Evolutionary conservation across 2,113 vertebrate species (phyloP), one percentile per base, ranked within the genome.

Genomic region (Orientallactaga bullata): DNA sequence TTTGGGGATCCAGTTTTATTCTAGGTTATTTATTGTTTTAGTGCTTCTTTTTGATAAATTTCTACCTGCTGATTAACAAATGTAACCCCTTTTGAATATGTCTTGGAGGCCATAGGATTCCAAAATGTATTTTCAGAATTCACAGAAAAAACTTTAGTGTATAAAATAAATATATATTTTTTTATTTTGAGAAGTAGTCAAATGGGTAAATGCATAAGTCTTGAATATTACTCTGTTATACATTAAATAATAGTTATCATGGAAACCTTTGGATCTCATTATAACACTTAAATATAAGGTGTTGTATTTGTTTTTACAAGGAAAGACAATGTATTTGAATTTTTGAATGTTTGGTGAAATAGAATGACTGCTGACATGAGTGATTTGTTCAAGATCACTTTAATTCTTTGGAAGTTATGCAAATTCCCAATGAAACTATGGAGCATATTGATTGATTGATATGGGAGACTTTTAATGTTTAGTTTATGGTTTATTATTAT

Each of bases 271-370:
- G 81, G 4, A 83, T 90, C 28, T 1, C 55, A n/a, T 28, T 28
- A 37, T 39, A 66, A 65, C 76, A 39, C 84, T 94, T 79, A 73
- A 74, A 47, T 78, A 24, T 23, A 73, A 88, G 47, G 80, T 85
- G 1, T 60, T 90, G 5, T 95, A 28, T 89, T 94, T 94, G 42
- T 47, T 78, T 94, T 93, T 37, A 51, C 30, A 11, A 24, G 24
- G 51, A 55, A 89, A 72, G 65, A 82, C 66, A 89, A 58, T 95
- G 26, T 94, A 61, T 76, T 83, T 89, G 20, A 85, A 89, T 69
- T 73, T 90, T 84, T 82, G 7, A 85, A 51, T 92, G n/a, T 74
- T 85, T 85, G 42, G 76, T 86, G 37, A 94, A 87, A 89, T 95
- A 35, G 61, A 93, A 85, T 90, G 21, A 82, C 35, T 78, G 39